A percentile compares a stretch with the other conserved stretches of the same genome.
Evolutionary conservation across 1,140 invertebrate genomes (phyloP).

Genomic region (Ganaspis sp.): DNA sequence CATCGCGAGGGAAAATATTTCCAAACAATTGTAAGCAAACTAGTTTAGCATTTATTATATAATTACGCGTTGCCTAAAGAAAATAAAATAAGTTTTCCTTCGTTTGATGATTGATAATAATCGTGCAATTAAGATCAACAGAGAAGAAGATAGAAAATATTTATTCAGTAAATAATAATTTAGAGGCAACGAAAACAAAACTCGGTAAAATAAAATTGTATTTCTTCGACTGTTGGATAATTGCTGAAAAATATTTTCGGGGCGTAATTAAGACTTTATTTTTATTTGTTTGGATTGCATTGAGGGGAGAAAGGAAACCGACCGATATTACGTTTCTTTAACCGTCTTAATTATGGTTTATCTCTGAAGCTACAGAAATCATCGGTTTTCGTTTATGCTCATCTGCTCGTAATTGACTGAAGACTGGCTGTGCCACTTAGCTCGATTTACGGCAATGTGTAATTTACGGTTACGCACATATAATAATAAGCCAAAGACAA

Average conservation of each 20-base stretch:
- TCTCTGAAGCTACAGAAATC: constrained; percentile 22
- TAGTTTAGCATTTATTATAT: too few species aligned
- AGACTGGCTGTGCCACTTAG: constrained; percentile 25
- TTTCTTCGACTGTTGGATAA: background rate
- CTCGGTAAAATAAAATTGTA: background rate
- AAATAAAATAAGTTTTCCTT: too few species aligned
- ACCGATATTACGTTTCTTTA: background rate
- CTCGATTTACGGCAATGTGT: constrained; percentile 24
- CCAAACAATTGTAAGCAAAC: too few species aligned
- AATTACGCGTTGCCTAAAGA: too few species aligned
- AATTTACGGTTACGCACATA: constrained; percentile 17
- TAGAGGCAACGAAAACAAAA: too few species aligned
- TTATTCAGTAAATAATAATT: too few species aligned
- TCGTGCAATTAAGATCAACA: too few species aligned
- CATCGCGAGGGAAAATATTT: too few species aligned
- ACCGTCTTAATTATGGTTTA: constrained; percentile 17
- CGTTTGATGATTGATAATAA: too few species aligned
- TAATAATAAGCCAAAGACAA: constrained; percentile 3
- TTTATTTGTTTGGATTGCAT: background rate
- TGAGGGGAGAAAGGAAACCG: background rate
- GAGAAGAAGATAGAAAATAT: too few species aligned
- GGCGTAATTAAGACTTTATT: background rate
- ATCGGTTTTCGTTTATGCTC: constrained; percentile 15
- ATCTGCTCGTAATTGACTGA: constrained; percentile 24
- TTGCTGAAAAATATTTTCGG: background rate